Evolutionary conservation across 1,140 invertebrate species (phyloP).

Genomic region (Saccostrea echinata): DNA sequence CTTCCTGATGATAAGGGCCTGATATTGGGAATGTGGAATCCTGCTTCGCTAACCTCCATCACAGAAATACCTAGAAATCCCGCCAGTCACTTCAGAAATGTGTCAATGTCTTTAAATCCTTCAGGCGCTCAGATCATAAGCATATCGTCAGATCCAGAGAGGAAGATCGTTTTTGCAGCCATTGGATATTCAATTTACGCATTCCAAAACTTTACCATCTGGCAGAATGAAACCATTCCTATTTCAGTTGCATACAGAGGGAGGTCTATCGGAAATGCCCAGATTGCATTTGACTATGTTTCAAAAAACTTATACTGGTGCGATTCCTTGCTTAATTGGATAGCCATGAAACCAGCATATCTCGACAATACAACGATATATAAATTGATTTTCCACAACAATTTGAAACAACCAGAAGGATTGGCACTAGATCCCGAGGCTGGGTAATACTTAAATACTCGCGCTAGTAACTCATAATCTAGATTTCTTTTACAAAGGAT

Average conservation of each 20-base stretch:
- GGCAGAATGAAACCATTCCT: not conserved
- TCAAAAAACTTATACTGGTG: slow-evolving; percentile 37
- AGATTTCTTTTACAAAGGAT: no score
- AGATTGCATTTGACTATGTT: slow-evolving; percentile 33
- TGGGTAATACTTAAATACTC: not conserved
- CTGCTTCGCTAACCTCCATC: not conserved
- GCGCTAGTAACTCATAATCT: no score
- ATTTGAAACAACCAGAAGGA: slow-evolving; percentile 33
- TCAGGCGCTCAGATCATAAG: not conserved
- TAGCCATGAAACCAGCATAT: slow-evolving; percentile 29
- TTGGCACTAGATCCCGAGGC: not conserved
- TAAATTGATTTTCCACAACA: not conserved
- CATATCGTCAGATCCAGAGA: not conserved
- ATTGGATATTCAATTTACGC: not conserved
- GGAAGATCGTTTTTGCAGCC: not conserved
- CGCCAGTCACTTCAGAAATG: not conserved
- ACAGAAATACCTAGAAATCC: not conserved
- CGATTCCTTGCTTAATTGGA: slow-evolving; percentile 2
- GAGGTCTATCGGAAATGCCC: not conserved
- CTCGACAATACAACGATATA: not conserved
- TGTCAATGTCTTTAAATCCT: not conserved
- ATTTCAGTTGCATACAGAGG: not conserved
- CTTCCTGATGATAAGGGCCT: no score
- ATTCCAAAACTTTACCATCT: not conserved
- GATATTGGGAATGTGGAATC: not conserved